phyloP scores from a whole-genome alignment of 1,140 invertebrate species.

The Ceratoteleas bidentatus region DNA sequence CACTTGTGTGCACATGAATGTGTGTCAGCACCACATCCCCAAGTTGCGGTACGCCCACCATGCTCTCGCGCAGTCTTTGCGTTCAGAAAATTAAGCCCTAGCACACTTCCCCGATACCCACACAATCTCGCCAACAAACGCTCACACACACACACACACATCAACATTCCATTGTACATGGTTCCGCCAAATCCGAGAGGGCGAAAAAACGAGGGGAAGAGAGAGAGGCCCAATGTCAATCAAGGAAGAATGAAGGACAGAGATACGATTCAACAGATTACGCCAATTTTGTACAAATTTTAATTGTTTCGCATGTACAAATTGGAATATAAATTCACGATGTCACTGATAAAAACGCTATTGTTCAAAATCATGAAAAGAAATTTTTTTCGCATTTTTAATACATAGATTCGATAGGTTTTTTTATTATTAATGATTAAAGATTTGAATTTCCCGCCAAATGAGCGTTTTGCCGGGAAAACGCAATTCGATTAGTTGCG shows the following conservation, averaged over 20 bases:
- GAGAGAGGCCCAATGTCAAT: constrained; percentile 16
- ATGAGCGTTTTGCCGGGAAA: no score
- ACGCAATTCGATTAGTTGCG: no score
- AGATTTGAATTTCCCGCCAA: no score
- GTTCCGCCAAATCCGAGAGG: constrained; percentile 13
- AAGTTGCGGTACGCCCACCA: constrained; percentile 68
- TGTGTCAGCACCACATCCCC: constrained; percentile 48
- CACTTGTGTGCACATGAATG: constrained; percentile 21
- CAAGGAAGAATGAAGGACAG: constrained; percentile 4
- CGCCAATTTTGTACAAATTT: no score
- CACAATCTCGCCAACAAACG: not conserved
- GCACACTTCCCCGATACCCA: constrained; percentile 33
- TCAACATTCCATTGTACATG: constrained; percentile 2
- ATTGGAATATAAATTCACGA: no score
- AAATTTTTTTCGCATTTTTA: no score
- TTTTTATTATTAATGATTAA: no score
- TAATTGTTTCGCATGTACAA: not conserved
- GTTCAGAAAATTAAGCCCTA: constrained; percentile 40
- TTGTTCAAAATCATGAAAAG: no score
- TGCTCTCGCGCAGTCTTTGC: constrained; percentile 64
- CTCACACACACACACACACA: constrained; percentile 10
- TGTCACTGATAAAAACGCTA: no score
- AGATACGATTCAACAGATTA: no score
- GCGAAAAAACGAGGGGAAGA: constrained; percentile 21
- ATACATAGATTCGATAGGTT: no score